Percentiles rank a stretch among this genome's conserved stretches.
These are phyloP conservation scores for Rhimphoctona megacephalus DNA, from an alignment of 2,888 invertebrate species.

Conservation along the genomic window DNA sequence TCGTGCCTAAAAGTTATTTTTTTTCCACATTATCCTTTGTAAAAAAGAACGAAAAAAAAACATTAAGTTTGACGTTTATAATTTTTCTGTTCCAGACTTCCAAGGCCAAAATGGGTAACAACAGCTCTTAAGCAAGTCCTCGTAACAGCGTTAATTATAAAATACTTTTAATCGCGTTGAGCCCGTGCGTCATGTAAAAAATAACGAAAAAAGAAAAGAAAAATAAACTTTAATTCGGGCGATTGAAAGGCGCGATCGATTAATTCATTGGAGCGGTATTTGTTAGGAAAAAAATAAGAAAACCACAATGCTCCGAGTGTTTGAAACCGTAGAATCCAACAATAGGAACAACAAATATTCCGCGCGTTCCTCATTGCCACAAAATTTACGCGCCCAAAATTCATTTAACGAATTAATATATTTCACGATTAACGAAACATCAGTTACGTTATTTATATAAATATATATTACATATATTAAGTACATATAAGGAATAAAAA, in stretches of 20 bases:
- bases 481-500: constrained; percentile 54
- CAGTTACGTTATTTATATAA: constrained; percentile 61
- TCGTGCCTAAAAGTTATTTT: not conserved
- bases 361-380: constrained; percentile 41
- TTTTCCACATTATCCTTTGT: not conserved
- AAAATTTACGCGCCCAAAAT: constrained; percentile 40
- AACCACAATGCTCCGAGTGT: constrained; percentile 30
- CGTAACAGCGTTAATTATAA: constrained; percentile 15
- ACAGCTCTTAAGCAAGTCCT: constrained; percentile 26
- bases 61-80: not conserved
- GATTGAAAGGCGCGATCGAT: constrained; percentile 37
- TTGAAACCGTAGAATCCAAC: constrained; percentile 35
- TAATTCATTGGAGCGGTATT: constrained; percentile 34
- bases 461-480: constrained; percentile 56
- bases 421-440: constrained; percentile 56
- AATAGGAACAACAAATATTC: constrained; percentile 48
- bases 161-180: constrained; percentile 56
- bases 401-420: constrained; percentile 54
- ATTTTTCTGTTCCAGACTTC: constrained; percentile 86
- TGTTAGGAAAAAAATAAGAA: constrained; percentile 36
- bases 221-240: not conserved
- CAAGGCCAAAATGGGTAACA: constrained; percentile 91
- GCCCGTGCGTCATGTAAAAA: constrained; percentile 23
- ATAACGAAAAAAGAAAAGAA: not conserved
- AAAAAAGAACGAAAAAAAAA: not conserved